phyloP scores from a whole-genome alignment of 2,888 invertebrate species.

The Philereme transversata region DNA sequence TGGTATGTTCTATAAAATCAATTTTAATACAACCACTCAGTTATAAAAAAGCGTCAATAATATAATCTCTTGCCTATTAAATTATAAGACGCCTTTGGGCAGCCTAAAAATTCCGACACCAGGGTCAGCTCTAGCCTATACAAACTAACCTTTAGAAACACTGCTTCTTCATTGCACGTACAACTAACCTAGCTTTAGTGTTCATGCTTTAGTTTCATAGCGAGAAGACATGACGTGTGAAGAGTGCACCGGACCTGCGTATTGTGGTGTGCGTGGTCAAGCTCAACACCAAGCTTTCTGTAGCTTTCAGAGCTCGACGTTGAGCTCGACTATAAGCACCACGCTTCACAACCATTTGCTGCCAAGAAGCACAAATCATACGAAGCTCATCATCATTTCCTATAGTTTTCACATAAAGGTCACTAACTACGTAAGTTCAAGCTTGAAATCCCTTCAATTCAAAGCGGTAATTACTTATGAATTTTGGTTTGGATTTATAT shows the following conservation, averaged over 20 bases:
- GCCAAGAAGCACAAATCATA: slow-evolving; percentile 21
- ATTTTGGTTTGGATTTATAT: too few relatives aligned
- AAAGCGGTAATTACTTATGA: too few relatives aligned
- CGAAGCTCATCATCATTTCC: slow-evolving; percentile 21
- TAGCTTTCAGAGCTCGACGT: slow-evolving; percentile 26
- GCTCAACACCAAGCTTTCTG: slow-evolving; percentile 31
- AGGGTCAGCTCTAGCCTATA: too few relatives aligned
- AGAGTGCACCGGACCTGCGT: slow-evolving; percentile 5
- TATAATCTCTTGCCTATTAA: too few relatives aligned
- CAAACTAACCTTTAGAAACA: too few relatives aligned
- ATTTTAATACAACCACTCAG: too few relatives aligned
- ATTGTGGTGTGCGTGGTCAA: slow-evolving; percentile 29
- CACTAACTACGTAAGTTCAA: slow-evolving; percentile 11
- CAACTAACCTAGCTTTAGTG: background rate
- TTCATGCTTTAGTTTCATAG: slow-evolving; percentile 2
- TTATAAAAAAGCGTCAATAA: too few relatives aligned
- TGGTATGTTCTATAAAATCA: too few relatives aligned
- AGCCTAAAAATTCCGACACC: too few relatives aligned
- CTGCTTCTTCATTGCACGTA: background rate
- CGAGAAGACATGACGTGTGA: background rate
- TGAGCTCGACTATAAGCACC: slow-evolving; percentile 28
- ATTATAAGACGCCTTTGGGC: too few relatives aligned
- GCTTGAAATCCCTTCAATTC: background rate
- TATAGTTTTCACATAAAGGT: slow-evolving; percentile 12
- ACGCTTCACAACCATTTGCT: slow-evolving; percentile 21